Evolutionary conservation across 2,888 invertebrate genomes (phyloP).

Genomic region (Ganaspis brasiliensis): DNA sequence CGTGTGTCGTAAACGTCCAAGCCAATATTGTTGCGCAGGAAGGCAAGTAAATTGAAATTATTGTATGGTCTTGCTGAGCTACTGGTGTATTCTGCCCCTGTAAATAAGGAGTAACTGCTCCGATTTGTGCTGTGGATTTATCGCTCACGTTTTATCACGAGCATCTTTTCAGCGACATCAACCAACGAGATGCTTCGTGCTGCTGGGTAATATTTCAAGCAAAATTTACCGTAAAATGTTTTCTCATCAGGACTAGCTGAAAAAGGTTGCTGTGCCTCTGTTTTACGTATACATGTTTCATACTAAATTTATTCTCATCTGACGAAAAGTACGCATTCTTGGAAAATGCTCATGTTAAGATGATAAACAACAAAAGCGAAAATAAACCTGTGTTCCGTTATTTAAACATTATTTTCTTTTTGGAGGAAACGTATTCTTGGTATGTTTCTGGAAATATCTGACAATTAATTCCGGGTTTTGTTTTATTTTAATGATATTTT

Average conservation of each 20-base stretch:
- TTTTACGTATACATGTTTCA: conserved; percentile 8
- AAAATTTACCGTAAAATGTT: conserved; percentile 41
- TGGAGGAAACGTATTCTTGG: too few species aligned
- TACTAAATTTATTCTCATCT: conserved; percentile 28
- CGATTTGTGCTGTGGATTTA: conserved; percentile 40
- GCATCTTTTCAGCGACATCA: conserved; percentile 39
- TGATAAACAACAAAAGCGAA: not conserved
- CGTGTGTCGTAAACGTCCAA: conserved; percentile 22
- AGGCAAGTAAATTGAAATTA: conserved; percentile 38
- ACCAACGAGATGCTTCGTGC: conserved; percentile 22
- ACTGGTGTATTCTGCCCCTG: not conserved
- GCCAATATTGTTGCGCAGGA: not conserved
- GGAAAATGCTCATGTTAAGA: not conserved
- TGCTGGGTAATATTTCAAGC: conserved; percentile 25
- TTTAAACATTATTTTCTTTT: too few species aligned
- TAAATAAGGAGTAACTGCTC: conserved; percentile 42
- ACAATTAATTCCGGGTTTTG: too few species aligned
- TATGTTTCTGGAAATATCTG: too few species aligned
- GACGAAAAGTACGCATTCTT: not conserved
- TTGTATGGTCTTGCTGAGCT: conserved; percentile 28
- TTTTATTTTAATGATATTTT: too few species aligned
- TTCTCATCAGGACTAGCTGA: conserved; percentile 18
- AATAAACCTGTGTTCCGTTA: not conserved
- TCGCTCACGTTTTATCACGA: conserved; percentile 34
- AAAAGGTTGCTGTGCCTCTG: not conserved